Evolutionary conservation across 2,113 vertebrate genomes (phyloP).

Genomic region (Monarcha castaneiventris): DNA sequence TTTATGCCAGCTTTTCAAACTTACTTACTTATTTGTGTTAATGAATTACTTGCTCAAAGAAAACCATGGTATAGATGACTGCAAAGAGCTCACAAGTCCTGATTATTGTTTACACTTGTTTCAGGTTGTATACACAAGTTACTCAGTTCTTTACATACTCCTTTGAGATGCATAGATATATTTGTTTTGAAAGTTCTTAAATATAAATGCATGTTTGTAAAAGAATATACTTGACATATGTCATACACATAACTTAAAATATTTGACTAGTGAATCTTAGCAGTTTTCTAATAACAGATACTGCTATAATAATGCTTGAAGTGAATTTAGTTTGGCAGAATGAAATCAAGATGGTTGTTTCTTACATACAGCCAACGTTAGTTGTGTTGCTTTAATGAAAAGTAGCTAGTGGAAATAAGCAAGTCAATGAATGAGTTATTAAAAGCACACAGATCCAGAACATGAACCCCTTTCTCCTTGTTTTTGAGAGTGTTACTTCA

Average conservation of each 20-base stretch:
- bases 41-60: not conserved
- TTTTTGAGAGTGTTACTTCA: not conserved
- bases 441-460: not conserved
- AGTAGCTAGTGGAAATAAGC: not conserved
- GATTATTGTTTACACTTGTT: not conserved
- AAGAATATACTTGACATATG: not conserved
- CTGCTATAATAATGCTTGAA: not conserved
- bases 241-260: not conserved
- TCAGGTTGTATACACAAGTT: not conserved
- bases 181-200: not conserved
- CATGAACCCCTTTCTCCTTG: not conserved
- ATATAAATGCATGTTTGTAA: not conserved
- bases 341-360: not conserved
- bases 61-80: not conserved
- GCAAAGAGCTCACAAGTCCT: not conserved
- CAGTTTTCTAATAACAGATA: not conserved
- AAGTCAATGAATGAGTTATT: not conserved
- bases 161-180: not conserved
- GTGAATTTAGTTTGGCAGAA: not conserved
- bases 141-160: not conserved
- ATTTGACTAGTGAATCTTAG: not conserved
- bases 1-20: not conserved
- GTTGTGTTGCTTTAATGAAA: not conserved
- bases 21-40: not conserved
- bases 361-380: not conserved